A percentile compares a stretch with the other conserved stretches of the same genome.
These are phyloP conservation scores for Clarias platycephalus DNA, from an alignment of 2,797 vertebrate genomes.

Conservation along the genomic window DNA sequence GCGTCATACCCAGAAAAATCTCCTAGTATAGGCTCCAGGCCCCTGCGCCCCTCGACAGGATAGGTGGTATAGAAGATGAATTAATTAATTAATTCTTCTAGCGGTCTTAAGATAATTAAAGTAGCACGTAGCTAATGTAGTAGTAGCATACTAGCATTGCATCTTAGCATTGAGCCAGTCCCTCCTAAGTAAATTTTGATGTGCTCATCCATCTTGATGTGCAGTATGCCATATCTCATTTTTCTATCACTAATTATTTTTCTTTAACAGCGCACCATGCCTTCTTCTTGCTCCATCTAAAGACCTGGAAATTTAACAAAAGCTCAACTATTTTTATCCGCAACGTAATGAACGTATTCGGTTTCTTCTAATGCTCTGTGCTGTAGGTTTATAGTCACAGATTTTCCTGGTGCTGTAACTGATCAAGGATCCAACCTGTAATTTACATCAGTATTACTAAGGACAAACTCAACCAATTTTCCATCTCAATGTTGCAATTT, in stretches of 20 bases:
- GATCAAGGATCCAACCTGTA: constrained; percentile 9
- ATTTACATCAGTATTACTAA: constrained; percentile 22
- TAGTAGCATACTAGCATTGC: background rate
- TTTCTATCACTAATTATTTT: background rate
- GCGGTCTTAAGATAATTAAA: background rate
- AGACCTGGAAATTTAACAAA: background rate
- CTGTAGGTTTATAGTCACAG: background rate
- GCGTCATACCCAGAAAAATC: too few species aligned
- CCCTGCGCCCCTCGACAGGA: too few species aligned
- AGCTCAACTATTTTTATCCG: background rate
- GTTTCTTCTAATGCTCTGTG: background rate
- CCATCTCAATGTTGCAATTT: constrained; percentile 19
- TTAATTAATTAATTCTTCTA: background rate
- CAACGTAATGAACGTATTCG: background rate
- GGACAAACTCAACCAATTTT: constrained; percentile 19
- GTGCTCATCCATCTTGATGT: background rate
- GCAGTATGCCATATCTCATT: background rate
- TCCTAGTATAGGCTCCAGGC: too few species aligned
- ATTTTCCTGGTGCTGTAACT: constrained; percentile 6
- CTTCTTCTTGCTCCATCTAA: background rate
- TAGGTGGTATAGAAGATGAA: too few species aligned
- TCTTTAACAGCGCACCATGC: background rate
- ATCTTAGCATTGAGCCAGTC: background rate
- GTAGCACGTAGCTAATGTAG: background rate
- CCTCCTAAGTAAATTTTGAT: background rate